Evolutionary conservation across 2,797 vertebrate species (phyloP), one percentile per base, ranked within the genome.

Genomic region (Sarcoramphus papa): DNA sequence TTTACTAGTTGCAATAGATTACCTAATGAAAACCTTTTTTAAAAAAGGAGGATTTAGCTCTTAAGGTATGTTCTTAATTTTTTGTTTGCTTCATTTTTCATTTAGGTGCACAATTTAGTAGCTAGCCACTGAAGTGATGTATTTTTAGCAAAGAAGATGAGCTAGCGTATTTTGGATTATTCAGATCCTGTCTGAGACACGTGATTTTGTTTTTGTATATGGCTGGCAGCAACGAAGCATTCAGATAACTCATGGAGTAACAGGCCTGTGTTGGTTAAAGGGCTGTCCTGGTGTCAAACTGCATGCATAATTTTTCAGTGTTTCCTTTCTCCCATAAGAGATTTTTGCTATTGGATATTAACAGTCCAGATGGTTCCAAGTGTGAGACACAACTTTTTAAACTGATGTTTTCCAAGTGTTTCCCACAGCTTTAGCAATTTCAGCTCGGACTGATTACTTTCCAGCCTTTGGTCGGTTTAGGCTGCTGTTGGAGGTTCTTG

Each of bases 351-450:
- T n/a, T 3, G 7, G 27, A 50, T 40, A 7, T 50, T 72, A 43
- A 14, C 27, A 51, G 62, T 65, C 31, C 53, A 60, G 27, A 43
- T 43, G 43, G 48, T 51, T 82, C 40, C 33, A 64, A 68, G 21
- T 20, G 8, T 14, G 48, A 85, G 23, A 83, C 6, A 33, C 21
- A 69, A 7, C 20, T 51, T 69, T 45, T 68, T 37, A 56, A 74
- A 24, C 1, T 0, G 0, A 2, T 69, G 19, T 54, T 86, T 90
- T 50, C 41, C 41, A 72, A 43, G 35, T 33, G 33, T 51, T 82
- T 56, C 12, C 43, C 15, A 8, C 25, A 73, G 14, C 19, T 92
- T 25, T 10, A 53, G 48, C n/a, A 40, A 35, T 64, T 89, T 78
- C 37, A 41, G 10, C 27, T 78, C 35, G 56, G 28, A 30, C 25